These are phyloP conservation scores for Meiosimyza decipiens DNA, from an alignment of 2,888 invertebrate species.

Conservation along the genomic window DNA sequence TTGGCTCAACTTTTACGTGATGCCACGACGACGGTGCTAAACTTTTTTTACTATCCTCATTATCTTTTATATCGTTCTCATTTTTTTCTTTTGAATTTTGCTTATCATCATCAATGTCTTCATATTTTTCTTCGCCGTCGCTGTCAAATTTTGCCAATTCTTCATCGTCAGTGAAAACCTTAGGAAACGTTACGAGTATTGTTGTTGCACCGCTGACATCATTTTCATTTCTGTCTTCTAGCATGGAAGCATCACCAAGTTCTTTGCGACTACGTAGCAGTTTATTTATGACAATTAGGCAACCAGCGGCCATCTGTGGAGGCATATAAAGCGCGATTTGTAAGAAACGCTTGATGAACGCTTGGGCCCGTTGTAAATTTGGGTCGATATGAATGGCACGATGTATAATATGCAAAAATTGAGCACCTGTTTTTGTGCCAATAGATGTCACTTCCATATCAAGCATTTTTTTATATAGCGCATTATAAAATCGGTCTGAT, in stretches of 20 bases:
- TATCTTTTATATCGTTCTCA: conserved; percentile 34
- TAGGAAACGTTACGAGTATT: conserved; percentile 30
- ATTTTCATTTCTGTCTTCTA: conserved; percentile 40
- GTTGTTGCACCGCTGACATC: conserved; percentile 35
- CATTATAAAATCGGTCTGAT: conserved; percentile 77
- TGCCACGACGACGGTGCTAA: conserved; percentile 58
- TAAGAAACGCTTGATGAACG: conserved; percentile 87
- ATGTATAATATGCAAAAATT: conserved; percentile 88
- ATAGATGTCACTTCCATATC: conserved; percentile 76
- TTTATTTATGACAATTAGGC: conserved; percentile 72
- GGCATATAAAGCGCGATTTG: conserved; percentile 77
- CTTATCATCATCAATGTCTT: conserved; percentile 52
- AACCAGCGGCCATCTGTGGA: conserved; percentile 84
- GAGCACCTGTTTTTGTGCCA: conserved; percentile 74
- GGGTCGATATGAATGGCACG: conserved; percentile 85
- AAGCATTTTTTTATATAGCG: conserved; percentile 87
- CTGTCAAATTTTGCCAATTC: conserved; percentile 62
- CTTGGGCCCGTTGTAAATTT: conserved; percentile 76
- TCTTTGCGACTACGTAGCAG: conserved; percentile 75
- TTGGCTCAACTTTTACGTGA: conserved; percentile 54
- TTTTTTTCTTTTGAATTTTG: conserved; percentile 4
- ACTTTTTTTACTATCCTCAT: conserved; percentile 54
- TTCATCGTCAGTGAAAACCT: conserved; percentile 44
- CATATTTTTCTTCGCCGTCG: conserved; percentile 62
- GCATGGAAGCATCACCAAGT: conserved; percentile 47